Base-by-base conservation (phyloP, 64 coral and sea anemone genomes). In the Anthopleura sola region DNA sequence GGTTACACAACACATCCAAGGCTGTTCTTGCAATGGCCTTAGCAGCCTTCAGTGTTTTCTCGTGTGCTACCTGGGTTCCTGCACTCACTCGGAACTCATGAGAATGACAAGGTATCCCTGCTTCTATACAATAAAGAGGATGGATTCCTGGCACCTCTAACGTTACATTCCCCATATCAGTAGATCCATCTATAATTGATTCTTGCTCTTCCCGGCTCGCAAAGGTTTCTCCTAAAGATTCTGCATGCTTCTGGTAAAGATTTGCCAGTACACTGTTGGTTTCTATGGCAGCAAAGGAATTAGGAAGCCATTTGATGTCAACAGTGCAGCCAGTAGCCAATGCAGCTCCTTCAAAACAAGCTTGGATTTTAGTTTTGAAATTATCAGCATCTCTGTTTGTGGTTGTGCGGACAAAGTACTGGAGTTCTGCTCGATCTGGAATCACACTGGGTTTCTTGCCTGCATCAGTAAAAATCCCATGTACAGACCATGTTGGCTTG, bases 111-210 rank as follows among this genome's bases (percentile, higher is more conserved):
- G 86, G 71, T 32, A 88, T 75, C 40, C 38, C 83, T 10, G 40
- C 49, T 15, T 69, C 58, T 49, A 90, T 93, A 17, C 84, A 89
- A 60, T 90, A 93, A 21, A 90, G 36, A 55, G 92, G 75, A 15
- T 93, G 92, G 9, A 93, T 80, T 21, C 87, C 87, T 44, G 92
- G 92, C 11, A 93, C 78, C 21, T 75, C 77, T 71, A 89, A 28
- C 2, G 76, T 84, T 7, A 93, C 92, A 93, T 93, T 93, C 53
- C 87, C 92, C 76, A 93, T 86, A 14, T 93, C 92, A 56, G 87
- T 93, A 26, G 92, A 89, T 40, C 92, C 92, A 58, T 85, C 87
- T 10, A 88, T 37, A 44, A 90, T 74, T 21, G 66, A 69, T 60
- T 82, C 81, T 38, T 93, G 87, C 17, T 89, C 75, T 48, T 80